A percentile compares a stretch with the other conserved stretches of the same genome.
phyloP scores from a whole-genome alignment of 2,113 vertebrate species.

The Bettongia penicillata region DNA sequence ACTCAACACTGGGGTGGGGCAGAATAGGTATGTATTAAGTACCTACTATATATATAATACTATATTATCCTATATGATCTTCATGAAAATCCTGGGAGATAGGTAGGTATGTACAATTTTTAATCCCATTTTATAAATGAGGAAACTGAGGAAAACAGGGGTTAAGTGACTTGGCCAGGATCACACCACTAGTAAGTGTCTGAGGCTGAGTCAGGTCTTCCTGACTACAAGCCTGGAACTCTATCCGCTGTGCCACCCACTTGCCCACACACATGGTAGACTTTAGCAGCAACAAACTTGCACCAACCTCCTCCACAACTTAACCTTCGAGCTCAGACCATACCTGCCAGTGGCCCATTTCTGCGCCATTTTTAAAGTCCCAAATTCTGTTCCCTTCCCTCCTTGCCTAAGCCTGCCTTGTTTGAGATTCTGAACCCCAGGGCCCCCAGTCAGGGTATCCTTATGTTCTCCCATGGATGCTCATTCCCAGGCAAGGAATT shows the following conservation, averaged over 20 bases:
- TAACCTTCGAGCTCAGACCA: neutral
- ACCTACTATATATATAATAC: neutral
- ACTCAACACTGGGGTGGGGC: neutral
- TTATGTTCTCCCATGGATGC: neutral
- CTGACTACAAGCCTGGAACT: neutral
- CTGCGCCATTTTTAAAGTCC: neutral
- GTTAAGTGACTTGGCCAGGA: neutral
- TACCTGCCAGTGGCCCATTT: neutral
- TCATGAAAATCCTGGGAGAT: neutral
- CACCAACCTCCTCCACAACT: neutral
- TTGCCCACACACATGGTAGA: neutral
- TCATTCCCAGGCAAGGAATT: neutral
- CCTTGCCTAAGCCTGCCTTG: neutral
- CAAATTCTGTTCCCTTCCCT: neutral
- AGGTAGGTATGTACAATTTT: neutral
- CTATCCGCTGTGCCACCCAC: neutral
- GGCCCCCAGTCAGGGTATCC: neutral
- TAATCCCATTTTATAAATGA: neutral
- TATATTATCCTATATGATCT: neutral
- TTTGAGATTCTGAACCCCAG: neutral
- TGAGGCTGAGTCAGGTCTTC: neutral
- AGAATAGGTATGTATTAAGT: neutral
- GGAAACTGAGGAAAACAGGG: neutral
- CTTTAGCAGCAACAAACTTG: neutral
- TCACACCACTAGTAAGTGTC: neutral